These are phyloP conservation scores for Tryphoninae sp. DNA, from an alignment of 2,888 invertebrate species.

Conservation along the genomic window DNA sequence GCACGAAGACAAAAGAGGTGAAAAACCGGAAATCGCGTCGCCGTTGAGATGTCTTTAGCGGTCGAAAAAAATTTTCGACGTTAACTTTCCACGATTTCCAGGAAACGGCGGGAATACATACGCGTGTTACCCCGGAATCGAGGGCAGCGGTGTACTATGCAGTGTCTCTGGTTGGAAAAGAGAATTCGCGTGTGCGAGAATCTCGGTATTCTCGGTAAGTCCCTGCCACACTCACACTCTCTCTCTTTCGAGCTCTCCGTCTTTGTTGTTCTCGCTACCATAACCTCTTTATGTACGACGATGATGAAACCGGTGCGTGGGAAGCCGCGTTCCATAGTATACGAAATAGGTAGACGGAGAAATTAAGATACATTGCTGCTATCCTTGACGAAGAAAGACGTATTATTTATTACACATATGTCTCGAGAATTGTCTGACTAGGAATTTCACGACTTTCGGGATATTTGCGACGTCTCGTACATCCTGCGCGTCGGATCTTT, in stretches of 20 bases:
- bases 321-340: slow-evolving; percentile 44
- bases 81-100: slow-evolving; percentile 69
- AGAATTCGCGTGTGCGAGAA: slow-evolving; percentile 46
- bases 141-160: slow-evolving; percentile 66
- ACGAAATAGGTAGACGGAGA: slow-evolving; percentile 57
- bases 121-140: slow-evolving; percentile 66
- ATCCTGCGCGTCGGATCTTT: not conserved
- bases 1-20: slow-evolving; percentile 31
- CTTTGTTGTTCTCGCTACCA: slow-evolving; percentile 17
- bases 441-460: not conserved
- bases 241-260: slow-evolving; percentile 2
- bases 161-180: slow-evolving; percentile 34
- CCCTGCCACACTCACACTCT: slow-evolving; percentile 10
- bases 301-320: slow-evolving; percentile 67
- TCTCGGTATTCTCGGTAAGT: slow-evolving; percentile 26
- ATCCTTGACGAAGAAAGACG: slow-evolving; percentile 20
- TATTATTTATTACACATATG: slow-evolving; percentile 7
- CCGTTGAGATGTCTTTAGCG: slow-evolving; percentile 22
- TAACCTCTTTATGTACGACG: slow-evolving; percentile 7
- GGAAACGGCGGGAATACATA: slow-evolving; percentile 50
- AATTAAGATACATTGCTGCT: slow-evolving; percentile 40
- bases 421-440: not conserved
- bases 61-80: slow-evolving; percentile 44
- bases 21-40: slow-evolving; percentile 53
- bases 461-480: not conserved